Evolutionary conservation across 2,797 vertebrate genomes (phyloP), one percentile per base, ranked within the genome.

Genomic region (Microctenopoma steveboyesi): DNA sequence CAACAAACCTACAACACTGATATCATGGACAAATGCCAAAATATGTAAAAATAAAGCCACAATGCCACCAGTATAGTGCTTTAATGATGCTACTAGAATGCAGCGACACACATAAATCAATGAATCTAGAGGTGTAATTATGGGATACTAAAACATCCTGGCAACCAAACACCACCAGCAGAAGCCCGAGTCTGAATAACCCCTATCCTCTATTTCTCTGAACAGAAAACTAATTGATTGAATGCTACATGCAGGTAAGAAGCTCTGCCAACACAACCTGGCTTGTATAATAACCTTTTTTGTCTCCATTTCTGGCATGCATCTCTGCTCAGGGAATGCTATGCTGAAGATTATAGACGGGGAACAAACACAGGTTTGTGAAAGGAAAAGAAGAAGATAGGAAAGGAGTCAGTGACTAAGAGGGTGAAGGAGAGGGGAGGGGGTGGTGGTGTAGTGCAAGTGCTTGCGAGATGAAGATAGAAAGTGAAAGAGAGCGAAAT

Each of bases 261-360:
- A 82, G 74, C 85, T 76, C 82, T 86, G 89, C 91, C 85, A 90
- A 83, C 79, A 86, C 82, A 85, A 84, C 75, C 86, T 80, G 86
- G 81, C 81, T 89, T 74, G 79, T 87, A 86, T 85, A 82, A 67
- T 83, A 87, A 87, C 87, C 91, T 91, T 86, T 35, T 89, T 89
- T 86, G 86, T 92, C 87, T 89, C 77, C 33, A 11, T 81, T 83
- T 83, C 80, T 89, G 90, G 85, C 85, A 69, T 76, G 70, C 81
- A 76, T 76, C 82, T 70, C 69, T 53, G 79, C 87, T 88, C 72
- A 50, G 85, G 86, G 82, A 91, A 87, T 50, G 56, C 71, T 54
- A 74, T 33, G 71, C 56, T 78, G 86, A 89, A 90, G 85, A 92
- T 92, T 92, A 92, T 69, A 91, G 82, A 82, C 61, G 15, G 73